phyloP scores from a whole-genome alignment of 1,140 invertebrate species.

The Melanaphis sacchari region DNA sequence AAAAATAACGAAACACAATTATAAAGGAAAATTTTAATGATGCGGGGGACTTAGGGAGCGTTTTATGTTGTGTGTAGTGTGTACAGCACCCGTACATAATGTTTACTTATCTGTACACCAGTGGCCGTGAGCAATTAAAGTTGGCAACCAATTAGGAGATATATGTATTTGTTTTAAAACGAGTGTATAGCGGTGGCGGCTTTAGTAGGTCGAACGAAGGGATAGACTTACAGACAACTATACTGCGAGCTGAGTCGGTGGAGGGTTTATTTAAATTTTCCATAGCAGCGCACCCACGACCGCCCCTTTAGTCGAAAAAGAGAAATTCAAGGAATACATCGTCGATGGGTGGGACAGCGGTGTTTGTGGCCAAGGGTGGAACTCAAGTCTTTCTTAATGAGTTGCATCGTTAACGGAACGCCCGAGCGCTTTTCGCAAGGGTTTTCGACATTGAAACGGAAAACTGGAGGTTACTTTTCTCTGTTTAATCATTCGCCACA shows the following conservation, averaged over 20 bases:
- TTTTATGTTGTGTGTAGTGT: conserved; percentile 33
- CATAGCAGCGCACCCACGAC: not conserved
- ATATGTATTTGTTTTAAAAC: conserved; percentile 54
- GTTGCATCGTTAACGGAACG: conserved; percentile 54
- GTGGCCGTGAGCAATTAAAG: conserved; percentile 57
- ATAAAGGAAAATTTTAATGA: conserved; percentile 58
- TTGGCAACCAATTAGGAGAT: conserved; percentile 55
- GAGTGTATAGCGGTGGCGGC: not conserved
- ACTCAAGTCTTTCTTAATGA: conserved; percentile 54
- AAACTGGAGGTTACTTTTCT: conserved; percentile 8
- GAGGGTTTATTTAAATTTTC: conserved; percentile 47
- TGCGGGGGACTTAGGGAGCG: conserved; percentile 52
- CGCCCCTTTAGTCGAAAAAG: conserved; percentile 32
- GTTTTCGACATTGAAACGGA: not conserved
- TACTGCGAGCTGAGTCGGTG: not conserved
- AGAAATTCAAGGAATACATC: not conserved
- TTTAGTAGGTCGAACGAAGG: not conserved
- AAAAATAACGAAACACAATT: conserved; percentile 55
- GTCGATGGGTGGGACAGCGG: not conserved
- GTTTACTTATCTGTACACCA: conserved; percentile 54
- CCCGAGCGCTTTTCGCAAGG: conserved; percentile 10
- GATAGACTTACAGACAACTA: not conserved
- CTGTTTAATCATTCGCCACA: conserved; percentile 40
- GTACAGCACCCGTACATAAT: conserved; percentile 21
- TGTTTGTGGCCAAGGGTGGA: not conserved